phyloP scores from a whole-genome alignment of 2,797 vertebrate species.

The Geotrypetes seraphini region DNA sequence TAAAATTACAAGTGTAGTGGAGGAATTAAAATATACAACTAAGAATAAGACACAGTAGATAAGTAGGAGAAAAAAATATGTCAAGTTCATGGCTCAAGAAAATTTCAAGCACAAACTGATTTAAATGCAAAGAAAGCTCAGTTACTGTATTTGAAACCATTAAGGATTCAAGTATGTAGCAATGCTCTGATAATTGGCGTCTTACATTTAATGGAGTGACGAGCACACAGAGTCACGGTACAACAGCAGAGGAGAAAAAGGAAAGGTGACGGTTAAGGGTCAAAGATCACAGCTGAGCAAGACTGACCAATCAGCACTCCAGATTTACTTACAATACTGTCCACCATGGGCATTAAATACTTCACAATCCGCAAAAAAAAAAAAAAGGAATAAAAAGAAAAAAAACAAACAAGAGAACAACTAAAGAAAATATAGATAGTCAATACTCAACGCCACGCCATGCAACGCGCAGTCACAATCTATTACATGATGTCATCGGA shows the following conservation, averaged over 20 bases:
- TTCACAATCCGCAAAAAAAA: constrained; percentile 6
- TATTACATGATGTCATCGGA: constrained; percentile 72
- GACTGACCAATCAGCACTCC: constrained; percentile 55
- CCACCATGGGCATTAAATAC: constrained; percentile 20
- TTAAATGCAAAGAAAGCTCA: too few relatives aligned
- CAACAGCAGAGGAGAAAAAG: constrained; percentile 52
- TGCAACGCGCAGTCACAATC: constrained; percentile 72
- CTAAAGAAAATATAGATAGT: constrained; percentile 36
- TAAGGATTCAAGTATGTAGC: too few relatives aligned
- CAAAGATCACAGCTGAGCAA: constrained; percentile 59
- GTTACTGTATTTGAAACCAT: too few relatives aligned
- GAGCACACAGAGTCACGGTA: constrained; percentile 56
- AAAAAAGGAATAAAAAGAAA: constrained; percentile 32
- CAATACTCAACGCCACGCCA: constrained; percentile 62
- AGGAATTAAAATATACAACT: background rate
- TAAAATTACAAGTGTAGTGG: background rate
- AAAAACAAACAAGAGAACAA: constrained; percentile 49
- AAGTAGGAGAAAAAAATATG: too few relatives aligned
- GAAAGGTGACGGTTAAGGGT: constrained; percentile 22
- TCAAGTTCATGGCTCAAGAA: too few relatives aligned
- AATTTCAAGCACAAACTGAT: too few relatives aligned
- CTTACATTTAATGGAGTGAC: too few relatives aligned
- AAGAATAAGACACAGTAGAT: too few relatives aligned
- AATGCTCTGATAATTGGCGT: too few relatives aligned
- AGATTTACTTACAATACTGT: constrained; percentile 57